Evolutionary conservation across 2,113 vertebrate species (phyloP).

Genomic region (Halichoerus grypus): DNA sequence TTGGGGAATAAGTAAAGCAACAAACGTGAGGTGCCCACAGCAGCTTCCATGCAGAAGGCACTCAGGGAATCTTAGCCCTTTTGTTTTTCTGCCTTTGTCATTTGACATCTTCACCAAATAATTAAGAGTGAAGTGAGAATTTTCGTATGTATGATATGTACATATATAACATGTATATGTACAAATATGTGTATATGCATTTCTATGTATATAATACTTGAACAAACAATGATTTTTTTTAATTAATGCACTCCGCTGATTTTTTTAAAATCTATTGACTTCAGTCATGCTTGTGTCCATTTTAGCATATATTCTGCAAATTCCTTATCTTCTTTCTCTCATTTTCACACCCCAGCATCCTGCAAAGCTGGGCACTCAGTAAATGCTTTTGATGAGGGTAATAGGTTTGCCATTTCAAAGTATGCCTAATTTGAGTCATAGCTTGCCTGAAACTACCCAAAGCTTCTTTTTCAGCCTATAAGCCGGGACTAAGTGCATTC

Average conservation of each 20-base stretch:
- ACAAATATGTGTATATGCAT: background rate
- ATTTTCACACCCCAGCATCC: background rate
- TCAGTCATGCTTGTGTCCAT: background rate
- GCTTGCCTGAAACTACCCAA: background rate
- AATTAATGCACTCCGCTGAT: background rate
- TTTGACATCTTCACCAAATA: background rate
- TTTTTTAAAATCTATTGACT: background rate
- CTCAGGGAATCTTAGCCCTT: background rate
- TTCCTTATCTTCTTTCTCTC: background rate
- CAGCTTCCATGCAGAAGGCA: background rate
- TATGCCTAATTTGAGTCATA: slow-evolving; percentile 45
- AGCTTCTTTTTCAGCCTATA: background rate
- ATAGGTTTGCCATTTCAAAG: slow-evolving; percentile 71
- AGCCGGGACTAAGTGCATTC: background rate
- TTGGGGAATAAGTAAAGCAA: background rate
- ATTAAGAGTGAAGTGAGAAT: background rate
- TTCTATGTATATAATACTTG: background rate
- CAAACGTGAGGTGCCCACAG: background rate
- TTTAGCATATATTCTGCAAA: slow-evolving; percentile 34
- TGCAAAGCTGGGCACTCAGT: background rate
- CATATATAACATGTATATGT: background rate
- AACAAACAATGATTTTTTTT: background rate
- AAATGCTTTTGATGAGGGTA: slow-evolving; percentile 57
- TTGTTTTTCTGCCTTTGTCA: background rate
- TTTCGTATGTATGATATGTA: background rate